phyloP scores from a whole-genome alignment of 2,888 invertebrate species.

The Lutraria lutraria region DNA sequence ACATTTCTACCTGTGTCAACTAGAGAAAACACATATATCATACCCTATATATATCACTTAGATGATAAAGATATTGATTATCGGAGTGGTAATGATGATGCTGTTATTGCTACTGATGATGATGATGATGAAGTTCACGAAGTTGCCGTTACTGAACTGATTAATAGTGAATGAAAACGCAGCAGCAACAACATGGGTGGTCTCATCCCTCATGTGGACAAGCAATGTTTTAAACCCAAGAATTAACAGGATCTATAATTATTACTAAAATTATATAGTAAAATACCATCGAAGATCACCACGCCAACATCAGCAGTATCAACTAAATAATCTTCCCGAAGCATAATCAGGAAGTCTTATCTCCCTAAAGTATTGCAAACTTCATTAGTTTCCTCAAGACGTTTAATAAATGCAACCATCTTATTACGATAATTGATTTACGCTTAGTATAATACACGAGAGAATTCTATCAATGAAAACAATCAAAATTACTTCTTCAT shows the following conservation, averaged over 20 bases:
- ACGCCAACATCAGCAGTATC: background rate
- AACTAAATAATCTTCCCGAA: background rate
- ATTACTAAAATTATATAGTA: background rate
- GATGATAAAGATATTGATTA: background rate
- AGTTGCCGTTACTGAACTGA: no score
- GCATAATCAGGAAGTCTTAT: background rate
- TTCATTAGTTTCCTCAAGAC: background rate
- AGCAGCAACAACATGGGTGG: no score
- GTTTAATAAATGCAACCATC: slow-evolving; percentile 9
- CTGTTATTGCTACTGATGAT: background rate
- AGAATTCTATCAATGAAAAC: background rate
- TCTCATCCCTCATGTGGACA: no score
- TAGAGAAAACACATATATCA: no score
- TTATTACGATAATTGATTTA: slow-evolving; percentile 17
- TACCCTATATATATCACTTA: no score
- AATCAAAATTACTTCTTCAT: slow-evolving; percentile 4
- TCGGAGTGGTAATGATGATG: background rate
- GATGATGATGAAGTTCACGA: background rate
- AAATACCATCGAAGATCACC: background rate
- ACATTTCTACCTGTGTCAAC: no score
- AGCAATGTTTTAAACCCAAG: no score
- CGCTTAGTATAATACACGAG: background rate
- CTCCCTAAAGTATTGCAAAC: background rate
- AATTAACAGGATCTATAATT: background rate
- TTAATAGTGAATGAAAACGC: no score